phyloP scores from a whole-genome alignment of 92 coral and sea anemone genomes.

The Palythoa grandis region DNA sequence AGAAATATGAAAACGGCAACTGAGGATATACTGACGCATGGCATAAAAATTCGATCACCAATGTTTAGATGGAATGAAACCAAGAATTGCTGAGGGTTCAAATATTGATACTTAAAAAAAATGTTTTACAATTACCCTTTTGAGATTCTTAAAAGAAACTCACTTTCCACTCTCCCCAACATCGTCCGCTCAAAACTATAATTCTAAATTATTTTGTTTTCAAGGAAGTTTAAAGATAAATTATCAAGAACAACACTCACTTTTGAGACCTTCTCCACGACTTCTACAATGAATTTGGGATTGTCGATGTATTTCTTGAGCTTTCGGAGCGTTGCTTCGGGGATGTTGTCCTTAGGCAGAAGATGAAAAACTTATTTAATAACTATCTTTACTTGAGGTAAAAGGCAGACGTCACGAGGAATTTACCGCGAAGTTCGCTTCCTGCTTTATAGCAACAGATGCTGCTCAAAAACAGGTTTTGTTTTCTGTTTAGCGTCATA shows the following conservation, averaged over 20 bases:
- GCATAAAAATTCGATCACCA: too few relatives aligned
- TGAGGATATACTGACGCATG: too few relatives aligned
- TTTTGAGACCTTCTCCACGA: constrained; percentile 96
- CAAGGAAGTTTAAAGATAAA: background rate
- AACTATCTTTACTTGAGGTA: background rate
- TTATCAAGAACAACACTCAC: constrained; percentile 33
- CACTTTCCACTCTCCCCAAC: background rate
- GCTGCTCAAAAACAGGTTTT: background rate
- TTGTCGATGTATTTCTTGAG: constrained; percentile 97
- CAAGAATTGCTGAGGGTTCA: too few relatives aligned
- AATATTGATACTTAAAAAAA: too few relatives aligned
- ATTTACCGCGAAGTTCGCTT: too few relatives aligned
- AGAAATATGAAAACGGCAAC: too few relatives aligned
- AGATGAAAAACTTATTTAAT: background rate
- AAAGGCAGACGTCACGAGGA: background rate
- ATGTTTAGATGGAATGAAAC: too few relatives aligned
- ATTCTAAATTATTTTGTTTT: background rate
- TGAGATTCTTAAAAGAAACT: too few relatives aligned
- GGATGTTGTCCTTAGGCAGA: constrained; percentile 78
- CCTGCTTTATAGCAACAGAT: background rate
- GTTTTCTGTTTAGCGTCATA: too few relatives aligned
- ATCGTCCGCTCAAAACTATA: background rate
- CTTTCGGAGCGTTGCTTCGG: constrained; percentile 84
- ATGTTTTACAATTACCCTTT: too few relatives aligned
- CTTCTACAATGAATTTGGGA: constrained; percentile 94